Percentiles rank a stretch among this genome's conserved stretches.
These are phyloP conservation scores for Leptarthrus brevirostris DNA, from an alignment of 2,888 invertebrate genomes.

Conservation along the genomic window DNA sequence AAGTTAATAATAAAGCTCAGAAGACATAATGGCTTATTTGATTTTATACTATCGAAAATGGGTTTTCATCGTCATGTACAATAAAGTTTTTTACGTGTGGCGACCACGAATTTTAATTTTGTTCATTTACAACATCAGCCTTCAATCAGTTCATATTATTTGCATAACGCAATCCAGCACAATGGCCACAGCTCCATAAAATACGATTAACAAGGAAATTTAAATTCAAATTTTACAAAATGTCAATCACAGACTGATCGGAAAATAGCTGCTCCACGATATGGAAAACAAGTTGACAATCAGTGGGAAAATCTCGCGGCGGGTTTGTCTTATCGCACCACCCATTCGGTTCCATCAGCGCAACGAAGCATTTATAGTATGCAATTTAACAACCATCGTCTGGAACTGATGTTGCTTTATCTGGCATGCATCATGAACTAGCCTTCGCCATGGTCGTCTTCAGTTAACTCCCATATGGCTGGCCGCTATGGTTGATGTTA, in stretches of 20 bases:
- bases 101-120: no score
- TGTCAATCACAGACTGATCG: conserved; percentile 18
- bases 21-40: no score
- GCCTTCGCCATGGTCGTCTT: conserved; percentile 35
- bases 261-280: conserved; percentile 24
- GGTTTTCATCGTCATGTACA: no score
- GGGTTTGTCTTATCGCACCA: conserved; percentile 15
- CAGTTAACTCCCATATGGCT: background rate
- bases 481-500: conserved; percentile 5
- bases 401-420: conserved; percentile 28
- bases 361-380: conserved; percentile 7
- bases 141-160: no score
- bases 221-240: background rate
- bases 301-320: conserved; percentile 19
- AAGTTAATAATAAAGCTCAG: no score
- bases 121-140: no score
- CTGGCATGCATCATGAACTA: conserved; percentile 16
- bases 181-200: no score
- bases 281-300: conserved; percentile 29
- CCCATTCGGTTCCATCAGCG: background rate
- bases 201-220: background rate
- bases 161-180: no score
- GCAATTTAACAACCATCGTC: conserved; percentile 32
- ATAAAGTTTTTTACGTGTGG: no score
- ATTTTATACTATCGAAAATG: no score